Percentiles rank a stretch among this genome's conserved stretches.
phyloP scores from a whole-genome alignment of 2,888 invertebrate genomes.

The Leptinotarsa tumamoca region DNA sequence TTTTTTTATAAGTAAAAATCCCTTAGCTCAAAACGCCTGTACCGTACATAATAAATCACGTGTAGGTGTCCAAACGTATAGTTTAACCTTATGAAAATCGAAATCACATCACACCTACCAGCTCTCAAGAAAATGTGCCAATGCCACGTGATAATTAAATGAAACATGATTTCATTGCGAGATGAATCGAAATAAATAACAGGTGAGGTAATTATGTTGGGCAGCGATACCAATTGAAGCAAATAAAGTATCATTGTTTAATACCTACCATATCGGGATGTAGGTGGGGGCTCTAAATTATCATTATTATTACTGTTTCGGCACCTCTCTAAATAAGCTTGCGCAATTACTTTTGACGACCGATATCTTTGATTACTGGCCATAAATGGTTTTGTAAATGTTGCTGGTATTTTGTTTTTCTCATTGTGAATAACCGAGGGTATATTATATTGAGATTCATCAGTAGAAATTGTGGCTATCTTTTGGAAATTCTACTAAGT shows the following conservation, averaged over 20 bases:
- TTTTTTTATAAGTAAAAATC: too few relatives aligned
- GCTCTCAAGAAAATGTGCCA: not conserved
- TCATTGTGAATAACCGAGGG: too few relatives aligned
- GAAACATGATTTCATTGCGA: not conserved
- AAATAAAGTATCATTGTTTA: not conserved
- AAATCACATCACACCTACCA: not conserved
- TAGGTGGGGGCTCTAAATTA: conserved; percentile 1
- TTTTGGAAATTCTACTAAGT: too few relatives aligned
- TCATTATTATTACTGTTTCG: conserved; percentile 6
- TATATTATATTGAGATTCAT: too few relatives aligned
- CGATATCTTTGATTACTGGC: not conserved
- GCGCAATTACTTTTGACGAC: not conserved
- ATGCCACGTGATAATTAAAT: not conserved
- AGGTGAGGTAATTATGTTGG: not conserved
- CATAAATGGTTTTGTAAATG: conserved; percentile 1
- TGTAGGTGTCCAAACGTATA: not conserved
- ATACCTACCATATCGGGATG: not conserved
- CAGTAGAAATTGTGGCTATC: too few relatives aligned
- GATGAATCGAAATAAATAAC: not conserved
- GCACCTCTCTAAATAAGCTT: conserved; percentile 10
- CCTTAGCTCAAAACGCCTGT: too few relatives aligned
- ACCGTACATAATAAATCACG: too few relatives aligned
- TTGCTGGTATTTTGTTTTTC: not conserved
- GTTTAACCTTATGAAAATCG: not conserved
- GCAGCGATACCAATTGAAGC: not conserved